Conservation (phyloP, 2,113 vertebrate genomes). For the Pampusana beccarii region DNA sequence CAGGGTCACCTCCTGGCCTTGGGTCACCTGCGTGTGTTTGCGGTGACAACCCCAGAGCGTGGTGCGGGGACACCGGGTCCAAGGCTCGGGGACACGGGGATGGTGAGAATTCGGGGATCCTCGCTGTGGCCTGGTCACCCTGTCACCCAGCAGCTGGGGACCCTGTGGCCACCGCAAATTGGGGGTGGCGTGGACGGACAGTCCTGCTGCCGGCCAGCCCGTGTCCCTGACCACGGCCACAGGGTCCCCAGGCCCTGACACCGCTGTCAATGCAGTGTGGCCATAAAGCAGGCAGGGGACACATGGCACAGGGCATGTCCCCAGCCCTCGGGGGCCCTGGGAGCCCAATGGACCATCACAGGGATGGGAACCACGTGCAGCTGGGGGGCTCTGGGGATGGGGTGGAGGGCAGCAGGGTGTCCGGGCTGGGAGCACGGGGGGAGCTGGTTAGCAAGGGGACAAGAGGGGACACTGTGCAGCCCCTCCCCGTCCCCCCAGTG, state of each 20-base stretch:
- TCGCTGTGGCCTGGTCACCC: background rate
- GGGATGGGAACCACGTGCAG: rapidly evolving
- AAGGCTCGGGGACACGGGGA: background rate
- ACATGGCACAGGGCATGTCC: rapidly evolving
- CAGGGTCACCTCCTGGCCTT: background rate
- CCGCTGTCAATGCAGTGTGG: no score
- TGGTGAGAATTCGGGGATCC: background rate
- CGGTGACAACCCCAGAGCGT: background rate
- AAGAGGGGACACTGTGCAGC: background rate
- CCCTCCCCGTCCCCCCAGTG: background rate
- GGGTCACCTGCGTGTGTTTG: background rate
- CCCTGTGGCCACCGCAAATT: rapidly evolving
- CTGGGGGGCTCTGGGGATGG: rapidly evolving
- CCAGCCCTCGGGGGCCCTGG: background rate
- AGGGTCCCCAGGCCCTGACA: background rate
- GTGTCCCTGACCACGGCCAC: background rate
- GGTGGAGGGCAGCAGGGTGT: background rate
- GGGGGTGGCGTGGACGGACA: background rate
- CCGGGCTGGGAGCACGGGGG: rapidly evolving
- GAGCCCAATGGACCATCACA: background rate
- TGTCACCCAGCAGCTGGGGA: rapidly evolving
- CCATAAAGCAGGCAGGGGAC: background rate
- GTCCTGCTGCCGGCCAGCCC: background rate
- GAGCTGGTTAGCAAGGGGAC: background rate
- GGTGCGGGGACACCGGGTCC: background rate